Evolutionary conservation across 2,888 invertebrate genomes (phyloP).

Genomic region (Monochamus alternatus): DNA sequence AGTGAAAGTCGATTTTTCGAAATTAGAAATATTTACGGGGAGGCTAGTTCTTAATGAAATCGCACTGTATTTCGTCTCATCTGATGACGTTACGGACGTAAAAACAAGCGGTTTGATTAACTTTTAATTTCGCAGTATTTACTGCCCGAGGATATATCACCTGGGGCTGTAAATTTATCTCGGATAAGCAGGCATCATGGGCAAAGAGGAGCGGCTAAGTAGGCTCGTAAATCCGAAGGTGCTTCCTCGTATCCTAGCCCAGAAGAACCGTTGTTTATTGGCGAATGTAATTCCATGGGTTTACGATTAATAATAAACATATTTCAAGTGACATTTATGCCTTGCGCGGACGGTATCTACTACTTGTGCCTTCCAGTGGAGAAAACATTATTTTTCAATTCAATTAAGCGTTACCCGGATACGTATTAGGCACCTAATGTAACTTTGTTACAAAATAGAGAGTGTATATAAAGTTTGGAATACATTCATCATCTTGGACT

Average conservation of each 20-base stretch:
- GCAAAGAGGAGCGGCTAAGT: conserved; percentile 33
- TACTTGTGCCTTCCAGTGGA: conserved; percentile 2
- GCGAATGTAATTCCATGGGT: conserved; percentile 33
- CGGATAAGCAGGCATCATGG: conserved; percentile 9
- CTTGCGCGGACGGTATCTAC: conserved; percentile 15
- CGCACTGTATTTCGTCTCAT: neutral
- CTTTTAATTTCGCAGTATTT: neutral
- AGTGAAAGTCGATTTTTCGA: too few relatives aligned
- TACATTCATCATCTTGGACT: too few relatives aligned
- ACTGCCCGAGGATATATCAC: neutral
- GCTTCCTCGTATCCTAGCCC: conserved; percentile 36
- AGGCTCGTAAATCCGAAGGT: conserved; percentile 36
- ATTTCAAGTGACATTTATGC: conserved; percentile 38
- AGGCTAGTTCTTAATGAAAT: too few relatives aligned
- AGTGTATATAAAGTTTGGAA: too few relatives aligned
- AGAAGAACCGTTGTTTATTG: conserved; percentile 35
- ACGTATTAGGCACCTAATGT: too few relatives aligned
- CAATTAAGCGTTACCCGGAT: too few relatives aligned
- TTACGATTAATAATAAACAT: conserved; percentile 40
- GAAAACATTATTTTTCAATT: neutral
- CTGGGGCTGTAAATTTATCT: conserved; percentile 21
- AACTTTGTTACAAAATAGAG: too few relatives aligned
- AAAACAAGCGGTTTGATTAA: neutral
- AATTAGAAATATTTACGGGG: too few relatives aligned
- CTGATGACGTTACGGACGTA: neutral